Evolutionary conservation across 1,140 invertebrate species (phyloP), one percentile per base, ranked within the genome.

Genomic region (Metaphire vulgaris): DNA sequence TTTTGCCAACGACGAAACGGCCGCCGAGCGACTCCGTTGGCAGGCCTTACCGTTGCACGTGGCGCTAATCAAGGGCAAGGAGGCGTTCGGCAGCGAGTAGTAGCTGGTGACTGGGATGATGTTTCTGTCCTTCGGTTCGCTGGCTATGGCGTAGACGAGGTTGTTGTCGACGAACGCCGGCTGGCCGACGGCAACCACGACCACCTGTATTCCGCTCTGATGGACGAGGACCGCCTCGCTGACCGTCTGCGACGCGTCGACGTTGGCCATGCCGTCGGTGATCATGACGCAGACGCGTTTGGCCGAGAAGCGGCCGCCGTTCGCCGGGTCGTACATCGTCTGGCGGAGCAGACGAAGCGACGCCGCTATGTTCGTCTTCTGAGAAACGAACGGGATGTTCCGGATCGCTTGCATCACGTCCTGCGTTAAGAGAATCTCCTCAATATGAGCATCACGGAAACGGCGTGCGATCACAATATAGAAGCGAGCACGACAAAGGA

Each of bases 201-300:
- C 21, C 6, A 56, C 21, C 41, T 56, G 41, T 6, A 73, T 73
- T 21, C 72, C 31, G 0, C n/a, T 26, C 72, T 56, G 72, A 2
- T 34, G 32, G 72, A 26, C 33, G 1, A n/a, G 15, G 34, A 73
- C 1, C 31, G 72, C 72, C 14, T 33, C 33, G 21, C 56, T 64
- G 72, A 73, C 72, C 1, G 72, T 73, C 12, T 34, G n/a, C 33
- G 33, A 69, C 67, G 32, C 70, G 66, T 80, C 79, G 30, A 81
- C 79, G 77, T 84, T 83, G n/a, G 84, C 84, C 12, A 81, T 77
- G 74, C 84, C 84, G 80, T 85, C 84, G 30, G 83, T 84, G 16
- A 85, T 34, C 1, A 85, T 67, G n/a, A 84, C 78, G 16, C 71
- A 78, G n/a, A 84, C 75, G 67, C 84, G 82, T 21, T 72, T 74